phyloP scores from a whole-genome alignment of 2,113 vertebrate genomes.

The Leptobrachium ailaonicum region DNA sequence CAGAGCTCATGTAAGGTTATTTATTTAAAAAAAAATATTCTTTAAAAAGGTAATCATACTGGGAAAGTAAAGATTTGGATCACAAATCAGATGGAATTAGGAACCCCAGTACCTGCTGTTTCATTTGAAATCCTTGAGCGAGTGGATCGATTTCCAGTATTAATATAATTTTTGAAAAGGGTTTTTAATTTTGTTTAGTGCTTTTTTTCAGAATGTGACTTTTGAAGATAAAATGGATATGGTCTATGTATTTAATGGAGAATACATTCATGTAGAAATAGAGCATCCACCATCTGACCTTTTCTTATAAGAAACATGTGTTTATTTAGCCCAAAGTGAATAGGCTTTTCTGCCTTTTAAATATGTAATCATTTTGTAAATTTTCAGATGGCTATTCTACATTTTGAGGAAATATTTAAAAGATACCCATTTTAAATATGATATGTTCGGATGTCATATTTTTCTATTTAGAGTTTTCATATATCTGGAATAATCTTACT shows the following conservation, averaged over 20 bases:
- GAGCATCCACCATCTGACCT: background rate
- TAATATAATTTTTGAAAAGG: conserved; percentile 7
- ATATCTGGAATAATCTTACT: no score
- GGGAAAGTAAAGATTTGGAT: background rate
- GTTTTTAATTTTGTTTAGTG: conserved; percentile 32
- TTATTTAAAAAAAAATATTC: background rate
- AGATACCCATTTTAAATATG: no score
- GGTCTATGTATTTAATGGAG: background rate
- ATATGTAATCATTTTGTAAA: no score
- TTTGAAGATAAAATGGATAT: background rate
- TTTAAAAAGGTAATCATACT: background rate
- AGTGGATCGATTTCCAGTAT: conserved; percentile 2
- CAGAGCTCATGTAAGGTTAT: background rate
- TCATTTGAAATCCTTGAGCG: background rate
- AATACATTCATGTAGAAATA: background rate
- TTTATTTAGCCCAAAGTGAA: background rate
- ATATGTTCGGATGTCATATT: no score
- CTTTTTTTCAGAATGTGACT: background rate
- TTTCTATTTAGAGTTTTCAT: no score
- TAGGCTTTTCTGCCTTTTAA: no score
- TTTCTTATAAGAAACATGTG: conserved; percentile 2
- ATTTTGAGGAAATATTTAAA: no score
- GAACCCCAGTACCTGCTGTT: background rate
- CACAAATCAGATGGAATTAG: background rate
- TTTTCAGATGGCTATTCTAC: no score